Evolutionary conservation across 2,888 invertebrate species (phyloP).

Genomic region (Stramonita haemastoma): DNA sequence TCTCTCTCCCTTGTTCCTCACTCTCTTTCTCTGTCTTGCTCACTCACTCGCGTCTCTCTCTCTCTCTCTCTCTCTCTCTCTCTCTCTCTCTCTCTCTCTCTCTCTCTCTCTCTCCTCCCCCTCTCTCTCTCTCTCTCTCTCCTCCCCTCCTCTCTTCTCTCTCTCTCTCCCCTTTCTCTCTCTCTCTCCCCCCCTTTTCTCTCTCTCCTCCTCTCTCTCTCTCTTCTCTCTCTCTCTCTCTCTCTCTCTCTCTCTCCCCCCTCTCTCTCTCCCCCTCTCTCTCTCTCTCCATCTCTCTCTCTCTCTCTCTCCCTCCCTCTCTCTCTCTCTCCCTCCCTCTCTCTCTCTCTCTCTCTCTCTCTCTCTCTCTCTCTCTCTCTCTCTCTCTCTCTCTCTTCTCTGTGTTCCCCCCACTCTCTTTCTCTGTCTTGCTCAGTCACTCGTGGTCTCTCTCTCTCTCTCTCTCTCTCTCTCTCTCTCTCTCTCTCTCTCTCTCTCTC

Average conservation of each 20-base stretch:
- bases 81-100: not conserved
- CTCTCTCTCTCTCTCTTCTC: constrained; percentile 17
- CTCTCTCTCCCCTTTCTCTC: not conserved
- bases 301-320: not conserved
- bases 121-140: not conserved
- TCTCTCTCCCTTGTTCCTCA: not conserved
- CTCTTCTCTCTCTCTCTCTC: not conserved
- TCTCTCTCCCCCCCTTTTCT: not conserved
- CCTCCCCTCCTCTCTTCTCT: not conserved
- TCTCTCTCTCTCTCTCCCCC: not conserved
- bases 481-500: not conserved
- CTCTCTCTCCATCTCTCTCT: not conserved
- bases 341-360: not conserved
- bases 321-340: not conserved
- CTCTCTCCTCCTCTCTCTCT: constrained; percentile 1
- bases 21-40: not conserved
- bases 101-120: not conserved
- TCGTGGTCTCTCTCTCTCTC: not conserved
- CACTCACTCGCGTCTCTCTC: constrained; percentile 9
- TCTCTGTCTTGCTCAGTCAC: not conserved
- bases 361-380: not conserved
- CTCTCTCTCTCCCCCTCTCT: too few species aligned
- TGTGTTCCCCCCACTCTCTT: not conserved
- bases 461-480: not conserved
- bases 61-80: constrained; percentile 12